Percentiles rank a stretch among this genome's conserved stretches.
These are phyloP conservation scores for Glaucidium brasilianum DNA, from an alignment of 2,113 vertebrate species.

Conservation along the genomic window DNA sequence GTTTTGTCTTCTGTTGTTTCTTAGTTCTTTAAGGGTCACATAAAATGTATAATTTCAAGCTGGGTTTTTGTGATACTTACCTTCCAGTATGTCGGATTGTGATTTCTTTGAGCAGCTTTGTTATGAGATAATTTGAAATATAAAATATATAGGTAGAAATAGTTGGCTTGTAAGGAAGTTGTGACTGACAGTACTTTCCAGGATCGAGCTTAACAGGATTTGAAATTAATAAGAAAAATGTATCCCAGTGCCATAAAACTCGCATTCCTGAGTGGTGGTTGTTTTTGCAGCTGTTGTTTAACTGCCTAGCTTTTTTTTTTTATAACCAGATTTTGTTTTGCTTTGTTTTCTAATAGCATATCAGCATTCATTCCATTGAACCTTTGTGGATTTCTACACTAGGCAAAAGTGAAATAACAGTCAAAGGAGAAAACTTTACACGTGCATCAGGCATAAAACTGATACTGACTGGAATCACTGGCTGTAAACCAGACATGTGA, in stretches of 20 bases:
- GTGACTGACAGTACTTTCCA: not conserved
- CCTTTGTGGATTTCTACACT: conserved; percentile 81
- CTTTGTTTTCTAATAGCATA: conserved; percentile 68
- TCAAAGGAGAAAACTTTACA: conserved; percentile 83
- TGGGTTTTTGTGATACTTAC: not conserved
- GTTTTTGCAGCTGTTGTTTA: not conserved
- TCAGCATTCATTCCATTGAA: conserved; percentile 76
- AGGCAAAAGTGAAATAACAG: conserved; percentile 80
- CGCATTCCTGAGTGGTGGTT: not conserved
- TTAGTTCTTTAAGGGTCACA: not conserved
- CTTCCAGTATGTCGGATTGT: not conserved
- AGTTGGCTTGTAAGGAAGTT: not conserved
- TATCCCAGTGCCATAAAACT: not conserved
- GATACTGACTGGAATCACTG: conserved; percentile 75
- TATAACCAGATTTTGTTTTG: conserved; percentile 25
- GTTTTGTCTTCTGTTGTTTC: not conserved
- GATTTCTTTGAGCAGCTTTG: not conserved
- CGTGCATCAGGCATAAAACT: conserved; percentile 73
- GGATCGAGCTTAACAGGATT: not conserved
- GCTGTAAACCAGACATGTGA: conserved; percentile 80
- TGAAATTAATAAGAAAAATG: not conserved
- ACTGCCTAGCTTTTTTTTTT: not conserved
- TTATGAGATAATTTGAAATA: not conserved
- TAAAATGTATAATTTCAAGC: not conserved
- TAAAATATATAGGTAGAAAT: not conserved